A percentile compares a stretch with the other conserved stretches of the same genome.
These are phyloP conservation scores for Yponomeuta plumbellus DNA, from an alignment of 2,888 invertebrate genomes.

Conservation along the genomic window DNA sequence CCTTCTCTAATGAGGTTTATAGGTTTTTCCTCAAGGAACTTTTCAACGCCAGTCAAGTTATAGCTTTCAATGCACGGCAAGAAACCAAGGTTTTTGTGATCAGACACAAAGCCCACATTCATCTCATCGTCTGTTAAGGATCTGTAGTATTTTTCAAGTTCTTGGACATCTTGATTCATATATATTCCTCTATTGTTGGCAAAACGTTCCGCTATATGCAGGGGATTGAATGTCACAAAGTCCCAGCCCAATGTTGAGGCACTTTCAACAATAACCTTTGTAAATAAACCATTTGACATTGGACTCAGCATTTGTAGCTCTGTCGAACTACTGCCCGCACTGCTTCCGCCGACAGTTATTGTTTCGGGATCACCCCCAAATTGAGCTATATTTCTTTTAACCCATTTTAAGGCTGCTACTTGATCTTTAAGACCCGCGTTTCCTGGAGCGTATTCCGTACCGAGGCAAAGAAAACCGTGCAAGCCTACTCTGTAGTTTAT, in stretches of 20 bases:
- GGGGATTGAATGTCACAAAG: slow-evolving; percentile 20
- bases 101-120: neutral
- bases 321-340: slow-evolving; percentile 23
- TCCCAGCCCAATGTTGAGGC: slow-evolving; percentile 24
- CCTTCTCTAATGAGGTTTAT: slow-evolving; percentile 22
- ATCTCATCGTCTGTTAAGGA: neutral
- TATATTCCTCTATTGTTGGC: slow-evolving; percentile 22
- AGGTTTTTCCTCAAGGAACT: slow-evolving; percentile 18
- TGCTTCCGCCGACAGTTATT: slow-evolving; percentile 25
- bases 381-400: slow-evolving; percentile 22
- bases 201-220: slow-evolving; percentile 22
- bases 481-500: slow-evolving; percentile 25
- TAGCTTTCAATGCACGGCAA: slow-evolving; percentile 8
- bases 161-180: slow-evolving; percentile 18
- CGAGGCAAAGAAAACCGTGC: slow-evolving; percentile 25
- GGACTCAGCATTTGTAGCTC: slow-evolving; percentile 22
- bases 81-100: neutral
- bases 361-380: slow-evolving; percentile 24
- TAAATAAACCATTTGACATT: slow-evolving; percentile 23
- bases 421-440: slow-evolving; percentile 26
- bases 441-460: slow-evolving; percentile 24
- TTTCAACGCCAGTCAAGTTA: slow-evolving; percentile 1
- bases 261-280: slow-evolving; percentile 24
- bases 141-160: slow-evolving; percentile 1
- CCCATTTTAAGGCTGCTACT: slow-evolving; percentile 24